Evolutionary conservation across 92 coral and sea anemone genomes (phyloP).

Genomic region (Hydrozoanthus gracilis): DNA sequence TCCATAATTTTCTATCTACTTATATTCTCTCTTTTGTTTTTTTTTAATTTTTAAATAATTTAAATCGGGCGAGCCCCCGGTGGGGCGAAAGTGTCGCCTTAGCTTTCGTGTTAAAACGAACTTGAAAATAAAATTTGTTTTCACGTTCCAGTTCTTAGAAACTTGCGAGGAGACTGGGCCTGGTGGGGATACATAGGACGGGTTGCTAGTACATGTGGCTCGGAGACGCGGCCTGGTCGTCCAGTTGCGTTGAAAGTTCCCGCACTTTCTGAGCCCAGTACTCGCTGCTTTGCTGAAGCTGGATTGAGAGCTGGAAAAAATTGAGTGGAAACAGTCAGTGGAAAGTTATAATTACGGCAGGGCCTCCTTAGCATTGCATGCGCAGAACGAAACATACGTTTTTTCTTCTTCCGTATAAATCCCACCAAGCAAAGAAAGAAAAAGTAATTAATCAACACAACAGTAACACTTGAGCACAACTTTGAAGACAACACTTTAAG

Average conservation of each 20-base stretch:
- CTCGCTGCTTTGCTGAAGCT: slow-evolving; percentile 99
- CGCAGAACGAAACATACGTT: too few species aligned
- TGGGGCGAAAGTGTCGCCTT: neutral
- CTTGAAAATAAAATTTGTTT: neutral
- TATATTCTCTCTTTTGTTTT: neutral
- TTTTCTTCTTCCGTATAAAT: too few species aligned
- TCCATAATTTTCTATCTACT: neutral
- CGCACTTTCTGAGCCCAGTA: slow-evolving; percentile 98
- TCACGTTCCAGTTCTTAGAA: neutral
- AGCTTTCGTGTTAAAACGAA: neutral
- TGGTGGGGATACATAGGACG: neutral
- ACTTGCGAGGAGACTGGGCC: slow-evolving; percentile 2
- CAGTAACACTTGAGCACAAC: too few species aligned
- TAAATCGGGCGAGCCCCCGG: neutral
- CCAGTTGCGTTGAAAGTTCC: slow-evolving; percentile 88
- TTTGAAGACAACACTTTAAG: too few species aligned
- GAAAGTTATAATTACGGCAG: neutral
- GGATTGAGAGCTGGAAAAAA: slow-evolving; percentile 82
- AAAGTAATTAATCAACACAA: too few species aligned
- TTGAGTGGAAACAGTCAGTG: neutral
- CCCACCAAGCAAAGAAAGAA: too few species aligned
- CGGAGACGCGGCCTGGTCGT: slow-evolving; percentile 63
- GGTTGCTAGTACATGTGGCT: slow-evolving; percentile 27
- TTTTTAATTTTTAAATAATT: neutral
- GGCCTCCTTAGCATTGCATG: too few species aligned